Evolutionary conservation across 1,140 invertebrate species (phyloP), one percentile per base, ranked within the genome.

Genomic region (Muscidifurax raptorellus): DNA sequence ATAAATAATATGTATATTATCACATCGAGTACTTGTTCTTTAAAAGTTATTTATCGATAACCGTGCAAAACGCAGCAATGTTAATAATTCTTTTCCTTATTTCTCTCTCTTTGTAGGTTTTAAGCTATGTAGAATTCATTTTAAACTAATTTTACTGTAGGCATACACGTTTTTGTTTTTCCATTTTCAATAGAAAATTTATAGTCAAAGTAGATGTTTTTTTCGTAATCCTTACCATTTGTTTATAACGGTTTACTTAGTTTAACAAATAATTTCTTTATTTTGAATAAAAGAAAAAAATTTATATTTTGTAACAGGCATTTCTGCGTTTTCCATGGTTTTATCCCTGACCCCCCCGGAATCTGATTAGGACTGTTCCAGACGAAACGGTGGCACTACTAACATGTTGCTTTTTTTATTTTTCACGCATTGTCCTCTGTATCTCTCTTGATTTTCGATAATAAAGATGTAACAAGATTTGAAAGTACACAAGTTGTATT

Each of bases 351-450:
- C 86, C 88, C 89, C 88, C 89, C 86, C 88, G 88, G 87, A 93
- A 92, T 92, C 92, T 92, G 92, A 93, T 93, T 93, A 92, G 92
- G 92, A 92, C 92, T 93, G 92, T 93, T 93, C 92, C 92, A 92
- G 92, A 93, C 91, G 59, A 87, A 88, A 89, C 90, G 89, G 89
- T 90, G 89, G 88, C 82, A 88, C 87, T 91, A 91, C 89, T 91
- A 91, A 91, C 87, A 88, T 86, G 81, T 32, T 36, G 72, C 82
- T 64, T 77, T 64, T 76, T 71, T 74, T 84, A 52, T 80, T 80
- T 83, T 69, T 77, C 82, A 84, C 47, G 69, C 76, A 79, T 27
- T 67, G 30, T 69, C 30, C 59, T 83, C 27, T 59, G 22, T 59
- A 18, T 59, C 44, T 47, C 82, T 36, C 72, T 76, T 69, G 18